Evolutionary conservation across 2,113 vertebrate genomes (phyloP).

Genomic region (Romanogobio albipinnatus): DNA sequence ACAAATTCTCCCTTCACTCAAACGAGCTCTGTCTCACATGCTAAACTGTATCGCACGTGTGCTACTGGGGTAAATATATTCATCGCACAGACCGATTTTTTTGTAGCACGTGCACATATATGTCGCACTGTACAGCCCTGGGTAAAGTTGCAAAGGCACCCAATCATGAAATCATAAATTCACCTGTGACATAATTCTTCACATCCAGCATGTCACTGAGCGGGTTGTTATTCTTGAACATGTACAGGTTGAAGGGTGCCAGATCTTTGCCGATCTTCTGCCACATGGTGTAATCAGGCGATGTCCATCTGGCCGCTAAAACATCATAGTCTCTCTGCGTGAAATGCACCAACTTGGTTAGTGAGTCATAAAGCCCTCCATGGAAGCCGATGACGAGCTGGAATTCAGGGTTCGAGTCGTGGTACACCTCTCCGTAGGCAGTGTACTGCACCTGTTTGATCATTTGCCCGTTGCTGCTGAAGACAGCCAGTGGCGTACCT

Average conservation of each 20-base stretch:
- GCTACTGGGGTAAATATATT: too few species aligned
- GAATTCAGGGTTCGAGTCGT: constrained; percentile 97
- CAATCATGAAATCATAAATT: neutral
- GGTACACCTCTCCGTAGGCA: constrained; percentile 95
- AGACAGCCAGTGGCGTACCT: constrained; percentile 92
- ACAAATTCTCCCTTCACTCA: too few species aligned
- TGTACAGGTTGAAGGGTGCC: constrained; percentile 93
- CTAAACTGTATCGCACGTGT: too few species aligned
- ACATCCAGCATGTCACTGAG: constrained; percentile 96
- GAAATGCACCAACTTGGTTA: constrained; percentile 97
- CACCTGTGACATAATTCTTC: constrained; percentile 98
- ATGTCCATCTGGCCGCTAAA: constrained; percentile 94
- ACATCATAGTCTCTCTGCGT: constrained; percentile 97
- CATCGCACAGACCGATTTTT: too few species aligned
- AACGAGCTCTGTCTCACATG: too few species aligned
- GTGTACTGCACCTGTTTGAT: constrained; percentile 99
- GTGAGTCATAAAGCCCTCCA: constrained; percentile 93
- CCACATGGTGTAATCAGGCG: constrained; percentile 95
- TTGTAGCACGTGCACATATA: too few species aligned
- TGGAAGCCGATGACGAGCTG: constrained; percentile 97
- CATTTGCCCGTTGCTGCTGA: constrained; percentile 98
- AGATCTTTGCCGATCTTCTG: constrained; percentile 94
- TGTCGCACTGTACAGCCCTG: too few species aligned
- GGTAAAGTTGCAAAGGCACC: neutral
- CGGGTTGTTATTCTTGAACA: constrained; percentile 99